Base-by-base conservation (phyloP, 2,797 vertebrate genomes). In the Yasuhikotakia modesta region DNA sequence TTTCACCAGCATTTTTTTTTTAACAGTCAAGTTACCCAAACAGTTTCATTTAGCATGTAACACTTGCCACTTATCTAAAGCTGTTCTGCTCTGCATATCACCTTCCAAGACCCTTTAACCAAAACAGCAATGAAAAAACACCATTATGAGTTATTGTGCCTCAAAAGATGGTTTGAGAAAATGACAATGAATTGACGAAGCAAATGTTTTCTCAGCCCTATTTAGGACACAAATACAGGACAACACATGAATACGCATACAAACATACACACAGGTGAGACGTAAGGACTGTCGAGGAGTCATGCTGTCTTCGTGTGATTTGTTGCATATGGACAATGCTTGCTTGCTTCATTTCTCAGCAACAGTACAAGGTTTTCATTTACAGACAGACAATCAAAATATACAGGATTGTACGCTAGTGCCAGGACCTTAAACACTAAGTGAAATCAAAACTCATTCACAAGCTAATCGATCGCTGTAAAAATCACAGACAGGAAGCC, bases 241-340 rank as follows among this genome's bases (percentile, higher is more conserved):
- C 63, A 73, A 68, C 65, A 82, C 35, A 79, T 22, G 79, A 2
- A 8, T 5, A 35, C 14, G 11, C 45, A 60, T 43, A 64, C 5
- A 10, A 7, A 0, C 1, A 1, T 0, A 43, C 5, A 52, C 10
- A 63, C 35, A 16, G 24, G 19, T 60, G 52, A 12, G 13, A 13
- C 6, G 3, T n/a, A 27, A 27, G 39, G 58, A 70, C 39, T 0
- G 1, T 50, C 32, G 63, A 48, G 17, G 50, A 21, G 21, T 58
- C n/a, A 55, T 73, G 46, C 53, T 11, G 32, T 60, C 67, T 48
- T 55, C 57, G 69, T 52, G 21, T 50, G 55, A 81, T 24, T 65
- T 74, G 82, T 74, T 73, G 57, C 72, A 82, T 66, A 53, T 70
- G 22, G 24, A 85, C 11, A 80, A 77, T 10, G 22, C n/a, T 64